Base-by-base conservation (phyloP, 1,140 invertebrate species). In the Hyphantria cunea region DNA sequence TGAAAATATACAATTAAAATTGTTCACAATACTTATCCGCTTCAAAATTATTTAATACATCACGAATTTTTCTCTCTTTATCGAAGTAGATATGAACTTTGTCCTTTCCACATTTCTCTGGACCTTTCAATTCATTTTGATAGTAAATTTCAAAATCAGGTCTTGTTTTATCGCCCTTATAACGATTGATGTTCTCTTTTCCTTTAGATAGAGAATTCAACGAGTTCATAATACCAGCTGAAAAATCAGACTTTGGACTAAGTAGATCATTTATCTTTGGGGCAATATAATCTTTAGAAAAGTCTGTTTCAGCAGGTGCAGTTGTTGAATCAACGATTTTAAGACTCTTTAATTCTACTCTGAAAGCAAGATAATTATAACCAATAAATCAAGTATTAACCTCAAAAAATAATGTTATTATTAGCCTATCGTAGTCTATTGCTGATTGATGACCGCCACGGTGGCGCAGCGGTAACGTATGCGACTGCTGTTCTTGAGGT, bases 111-210 rank as follows among this genome's bases (percentile, higher is more conserved):
- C 72, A 79, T 50, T 83, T 81, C 39, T 76, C 74, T 0, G 72
- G 67, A 0, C 70, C 74, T 33, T 68, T 77, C 6, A 84, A 34
- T 56, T 79, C 82, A 54, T 84, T 82, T 70, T 84, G 66, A 10
- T 70, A 73, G n/a, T 72, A 81, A 13, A 78, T 68, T 51, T 86
- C 84, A 56, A 80, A 86, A 52, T 84, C 84, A 42, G 70, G 58
- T 52, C 51, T 70, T 6, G 37, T 25, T 58, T 66, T 73, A 13
- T 66, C 61, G 7, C 41, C n/a, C 48, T 66, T 66, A 1, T 50
- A 52, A 41, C 8, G 50, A 50, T 68, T 64, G 6, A 39, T 65
- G 56, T 66, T 65, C 56, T 67, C n/a, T n/a, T 10, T 39, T 39
- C n/a, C 37, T n/a, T 39, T 39, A 39, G 37, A 10, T 3, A 39